Base-by-base conservation (phyloP, 2,888 invertebrate genomes). In the Pollenia labialis region DNA sequence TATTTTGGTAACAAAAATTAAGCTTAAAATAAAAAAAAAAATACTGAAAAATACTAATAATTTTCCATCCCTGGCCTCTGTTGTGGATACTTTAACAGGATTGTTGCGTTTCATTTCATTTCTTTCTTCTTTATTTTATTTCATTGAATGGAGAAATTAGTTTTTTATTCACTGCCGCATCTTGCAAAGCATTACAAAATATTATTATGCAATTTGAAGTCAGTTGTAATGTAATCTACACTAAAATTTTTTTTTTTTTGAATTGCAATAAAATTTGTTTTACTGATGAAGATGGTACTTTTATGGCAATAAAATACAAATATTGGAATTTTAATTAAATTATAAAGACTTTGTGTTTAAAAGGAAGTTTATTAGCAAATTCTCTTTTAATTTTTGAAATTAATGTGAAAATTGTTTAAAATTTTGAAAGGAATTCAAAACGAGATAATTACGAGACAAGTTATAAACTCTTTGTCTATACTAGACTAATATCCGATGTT, bases 131-230 rank as follows among this genome's bases (percentile, higher is more conserved):
- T 16, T 6, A 62, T 64, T 76, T 66, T 54, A 14, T n/a, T 54
- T 56, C 32, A 50, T 60, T 16, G 18, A 60, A 60, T 68, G 77
- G 56, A 81, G 64, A 74, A 58, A 58, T 74, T 56, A 11, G 10
- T 54, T 54, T 54, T 32, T 79, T 69, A 23, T 60, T 54, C 32
- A 64, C 80, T 64, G 80, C 80, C 54, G 46, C 72, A 72, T 81
- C 71, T 72, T 62, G 23, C 52, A 66, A 54, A 50, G 12, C 50
- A 79, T 23, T 23, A 44, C 42, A 80, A 71, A 32, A 71, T 50
- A 16, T 48, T 44, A 52, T 80, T 69, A 80, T 60, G 79, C 44
- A 80, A 80, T 52, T 44, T 10, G 2, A 74, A 69, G 58, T n/a
- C 42, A 79, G 79, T 69, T 46, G 16, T 66, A 66, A 32, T 66